Conservation (phyloP, 2,797 vertebrate species). For the Percopsis omiscomaycus region DNA sequence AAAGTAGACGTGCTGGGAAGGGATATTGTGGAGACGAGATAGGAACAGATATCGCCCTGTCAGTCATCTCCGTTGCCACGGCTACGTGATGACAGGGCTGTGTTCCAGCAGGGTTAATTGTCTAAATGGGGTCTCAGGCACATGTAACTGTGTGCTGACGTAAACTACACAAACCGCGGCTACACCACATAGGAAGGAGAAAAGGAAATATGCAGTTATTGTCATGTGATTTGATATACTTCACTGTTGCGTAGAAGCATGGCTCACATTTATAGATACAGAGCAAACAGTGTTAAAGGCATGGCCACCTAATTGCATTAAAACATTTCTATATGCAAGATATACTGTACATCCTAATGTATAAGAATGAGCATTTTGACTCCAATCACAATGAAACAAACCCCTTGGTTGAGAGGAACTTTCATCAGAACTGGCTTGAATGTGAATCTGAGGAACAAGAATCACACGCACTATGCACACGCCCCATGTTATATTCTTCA, state of each 20-base stretch:
- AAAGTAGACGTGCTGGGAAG: neutral
- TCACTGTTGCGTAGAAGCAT: neutral
- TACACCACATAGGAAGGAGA: too few relatives aligned
- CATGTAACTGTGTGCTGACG: neutral
- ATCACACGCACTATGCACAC: too few relatives aligned
- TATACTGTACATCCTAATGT: too few relatives aligned
- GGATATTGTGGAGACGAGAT: neutral
- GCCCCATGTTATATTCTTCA: too few relatives aligned
- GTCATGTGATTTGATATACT: neutral
- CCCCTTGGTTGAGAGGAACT: too few relatives aligned
- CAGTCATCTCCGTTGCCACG: slow-evolving; percentile 23
- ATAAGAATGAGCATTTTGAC: too few relatives aligned
- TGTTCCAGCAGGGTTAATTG: slow-evolving; percentile 1
- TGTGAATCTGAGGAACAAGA: too few relatives aligned
- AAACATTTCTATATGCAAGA: neutral
- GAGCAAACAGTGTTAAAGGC: too few relatives aligned
- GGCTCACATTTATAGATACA: neutral
- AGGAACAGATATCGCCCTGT: neutral
- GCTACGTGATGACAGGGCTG: neutral
- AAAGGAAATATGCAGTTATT: too few relatives aligned
- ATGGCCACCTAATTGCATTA: neutral
- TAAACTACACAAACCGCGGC: too few relatives aligned
- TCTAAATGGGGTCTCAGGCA: neutral
- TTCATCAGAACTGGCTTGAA: too few relatives aligned
- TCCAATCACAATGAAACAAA: too few relatives aligned